Conservation (phyloP, 2,113 vertebrate species). For the Heterocephalus glaber region DNA sequence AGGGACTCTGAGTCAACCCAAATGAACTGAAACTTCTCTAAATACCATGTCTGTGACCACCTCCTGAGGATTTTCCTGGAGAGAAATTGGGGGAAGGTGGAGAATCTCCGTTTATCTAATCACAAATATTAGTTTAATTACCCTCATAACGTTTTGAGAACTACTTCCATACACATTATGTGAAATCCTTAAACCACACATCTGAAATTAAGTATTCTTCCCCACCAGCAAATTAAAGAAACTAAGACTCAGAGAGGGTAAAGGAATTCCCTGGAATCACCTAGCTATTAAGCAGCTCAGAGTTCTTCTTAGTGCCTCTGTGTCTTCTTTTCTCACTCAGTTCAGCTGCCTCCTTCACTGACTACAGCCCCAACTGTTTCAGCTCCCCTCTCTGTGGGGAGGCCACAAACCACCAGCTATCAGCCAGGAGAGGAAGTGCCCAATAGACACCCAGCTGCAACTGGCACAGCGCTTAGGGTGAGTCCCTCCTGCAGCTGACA, state of each 20-base stretch:
- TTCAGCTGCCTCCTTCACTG: neutral
- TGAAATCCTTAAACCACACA: neutral
- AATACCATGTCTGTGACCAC: neutral
- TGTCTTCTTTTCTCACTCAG: neutral
- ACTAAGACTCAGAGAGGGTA: neutral
- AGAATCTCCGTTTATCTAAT: neutral
- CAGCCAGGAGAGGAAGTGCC: conserved; percentile 7
- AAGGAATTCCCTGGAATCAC: neutral
- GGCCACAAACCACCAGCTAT: neutral
- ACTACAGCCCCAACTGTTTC: neutral
- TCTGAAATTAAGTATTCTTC: neutral
- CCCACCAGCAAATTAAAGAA: neutral
- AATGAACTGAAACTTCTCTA: neutral
- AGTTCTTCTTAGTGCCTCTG: neutral
- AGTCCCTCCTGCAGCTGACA: neutral
- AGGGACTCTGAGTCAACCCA: conserved; percentile 5
- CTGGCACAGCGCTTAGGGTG: neutral
- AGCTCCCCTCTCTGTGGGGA: conserved; percentile 13
- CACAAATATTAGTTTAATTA: neutral
- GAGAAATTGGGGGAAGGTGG: neutral
- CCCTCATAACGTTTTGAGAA: neutral
- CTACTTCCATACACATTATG: neutral
- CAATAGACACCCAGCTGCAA: neutral
- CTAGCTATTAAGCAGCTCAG: neutral
- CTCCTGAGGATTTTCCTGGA: neutral